A percentile compares a stretch with the other conserved stretches of the same genome.
phyloP scores from a whole-genome alignment of 1,140 invertebrate genomes.

The Drosophila miranda region DNA sequence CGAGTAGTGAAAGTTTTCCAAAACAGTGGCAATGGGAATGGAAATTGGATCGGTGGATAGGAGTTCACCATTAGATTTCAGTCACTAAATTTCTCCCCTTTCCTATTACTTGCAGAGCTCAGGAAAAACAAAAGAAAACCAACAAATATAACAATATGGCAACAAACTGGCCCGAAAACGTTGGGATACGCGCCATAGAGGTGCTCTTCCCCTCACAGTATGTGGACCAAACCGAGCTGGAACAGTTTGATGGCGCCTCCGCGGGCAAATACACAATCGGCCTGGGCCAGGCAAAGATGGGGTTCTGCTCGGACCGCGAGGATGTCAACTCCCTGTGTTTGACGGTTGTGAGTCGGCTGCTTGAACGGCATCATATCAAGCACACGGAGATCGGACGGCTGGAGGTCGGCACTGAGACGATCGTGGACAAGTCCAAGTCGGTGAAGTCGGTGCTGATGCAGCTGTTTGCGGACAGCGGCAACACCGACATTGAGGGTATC shows the following conservation, averaged over 20 bases:
- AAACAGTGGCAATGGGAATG: constrained; percentile 53
- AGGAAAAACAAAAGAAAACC: constrained; percentile 49
- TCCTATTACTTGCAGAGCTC: constrained; percentile 43
- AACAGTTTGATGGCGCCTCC: constrained; percentile 93
- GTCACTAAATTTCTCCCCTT: background rate
- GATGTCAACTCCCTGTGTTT: constrained; percentile 98
- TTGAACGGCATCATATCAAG: constrained; percentile 89
- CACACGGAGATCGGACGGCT: constrained; percentile 93
- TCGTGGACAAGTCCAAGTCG: constrained; percentile 99
- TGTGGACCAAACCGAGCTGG: constrained; percentile 96
- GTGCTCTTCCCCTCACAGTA: constrained; percentile 96
- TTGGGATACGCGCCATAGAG: constrained; percentile 97
- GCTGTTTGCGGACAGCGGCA: constrained; percentile 92
- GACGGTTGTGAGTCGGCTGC: constrained; percentile 93
- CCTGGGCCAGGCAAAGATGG: constrained; percentile 97
- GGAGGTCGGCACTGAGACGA: constrained; percentile 99
- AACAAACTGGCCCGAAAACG: constrained; percentile 90
- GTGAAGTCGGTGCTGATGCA: constrained; percentile 99
- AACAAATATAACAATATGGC: constrained; percentile 39
- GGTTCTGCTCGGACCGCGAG: constrained; percentile 97
- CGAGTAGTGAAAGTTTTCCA: constrained; percentile 63
- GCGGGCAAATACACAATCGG: constrained; percentile 98
- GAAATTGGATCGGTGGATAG: constrained; percentile 26
- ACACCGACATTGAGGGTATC: constrained; percentile 96
- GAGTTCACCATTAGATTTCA: no score